Evolutionary conservation across 2,888 invertebrate genomes (phyloP).

Genomic region (Stomorhina lunata): DNA sequence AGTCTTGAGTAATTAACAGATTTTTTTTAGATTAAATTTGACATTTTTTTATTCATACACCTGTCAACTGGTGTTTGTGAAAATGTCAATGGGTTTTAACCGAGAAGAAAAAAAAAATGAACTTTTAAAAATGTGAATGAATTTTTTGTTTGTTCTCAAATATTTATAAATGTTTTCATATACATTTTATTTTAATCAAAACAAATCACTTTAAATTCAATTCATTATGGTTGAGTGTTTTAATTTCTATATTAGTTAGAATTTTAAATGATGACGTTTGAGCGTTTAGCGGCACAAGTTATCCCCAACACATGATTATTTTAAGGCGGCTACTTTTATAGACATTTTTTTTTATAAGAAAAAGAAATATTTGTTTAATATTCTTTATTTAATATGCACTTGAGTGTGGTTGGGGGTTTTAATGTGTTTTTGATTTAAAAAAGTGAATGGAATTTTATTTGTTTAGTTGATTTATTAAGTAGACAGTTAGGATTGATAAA

Average conservation of each 20-base stretch:
- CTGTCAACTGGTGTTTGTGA: slow-evolving; percentile 13
- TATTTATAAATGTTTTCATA: no score
- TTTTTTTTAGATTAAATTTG: slow-evolving; percentile 25
- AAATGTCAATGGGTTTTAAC: not conserved
- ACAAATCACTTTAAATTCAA: slow-evolving; percentile 15
- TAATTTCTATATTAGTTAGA: not conserved
- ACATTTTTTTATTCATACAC: slow-evolving; percentile 25
- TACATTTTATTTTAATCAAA: no score
- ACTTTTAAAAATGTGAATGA: not conserved
- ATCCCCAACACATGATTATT: slow-evolving; percentile 27
- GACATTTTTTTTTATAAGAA: not conserved
- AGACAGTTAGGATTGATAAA: no score
- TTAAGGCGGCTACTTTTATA: slow-evolving; percentile 52
- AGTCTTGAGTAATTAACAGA: no score
- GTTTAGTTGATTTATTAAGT: not conserved
- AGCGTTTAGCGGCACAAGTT: slow-evolving; percentile 41
- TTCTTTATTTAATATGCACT: slow-evolving; percentile 37
- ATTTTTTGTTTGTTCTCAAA: no score
- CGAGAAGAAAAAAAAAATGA: no score
- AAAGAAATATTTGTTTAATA: not conserved
- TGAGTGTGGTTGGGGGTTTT: slow-evolving; percentile 5
- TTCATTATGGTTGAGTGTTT: slow-evolving; percentile 14
- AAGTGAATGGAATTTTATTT: not conserved
- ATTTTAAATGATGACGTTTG: slow-evolving; percentile 3
- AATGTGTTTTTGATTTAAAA: slow-evolving; percentile 3